These are phyloP conservation scores for Anguilla obscura DNA, from an alignment of 2,797 vertebrate species.

Conservation along the genomic window DNA sequence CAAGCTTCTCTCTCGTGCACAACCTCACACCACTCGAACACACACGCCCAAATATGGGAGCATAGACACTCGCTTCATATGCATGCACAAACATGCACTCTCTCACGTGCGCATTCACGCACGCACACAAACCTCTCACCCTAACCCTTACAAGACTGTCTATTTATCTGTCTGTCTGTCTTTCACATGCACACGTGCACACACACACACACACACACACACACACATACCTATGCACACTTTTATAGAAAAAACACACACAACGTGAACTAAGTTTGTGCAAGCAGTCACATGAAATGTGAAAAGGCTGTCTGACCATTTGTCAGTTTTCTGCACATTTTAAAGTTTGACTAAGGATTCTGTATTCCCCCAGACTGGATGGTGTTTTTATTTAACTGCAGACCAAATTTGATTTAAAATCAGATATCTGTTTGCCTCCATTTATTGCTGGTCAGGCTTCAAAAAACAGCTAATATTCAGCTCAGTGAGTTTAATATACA, in stretches of 20 bases:
- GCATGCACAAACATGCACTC: background rate
- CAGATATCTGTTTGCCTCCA: background rate
- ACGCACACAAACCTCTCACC: background rate
- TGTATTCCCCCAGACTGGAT: background rate
- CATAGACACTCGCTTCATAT: background rate
- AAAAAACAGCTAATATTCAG: slow-evolving; percentile 16
- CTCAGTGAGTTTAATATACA: background rate
- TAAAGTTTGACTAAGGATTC: background rate
- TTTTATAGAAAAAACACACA: background rate
- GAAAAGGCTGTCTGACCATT: background rate
- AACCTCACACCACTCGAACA: background rate
- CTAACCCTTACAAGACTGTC: too few species aligned
- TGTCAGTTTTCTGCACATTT: background rate
- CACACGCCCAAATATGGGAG: background rate
- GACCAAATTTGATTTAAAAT: background rate
- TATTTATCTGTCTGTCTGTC: too few species aligned
- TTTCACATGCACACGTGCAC: background rate
- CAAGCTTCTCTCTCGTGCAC: background rate
- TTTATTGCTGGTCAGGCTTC: background rate
- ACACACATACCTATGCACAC: background rate
- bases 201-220: background rate
- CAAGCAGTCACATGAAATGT: background rate
- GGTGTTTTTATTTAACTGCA: background rate
- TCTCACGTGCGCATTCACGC: too few species aligned
- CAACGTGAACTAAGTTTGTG: background rate